Evolutionary conservation across 37 sponge, comb jelly and placozoan genomes (phyloP).

Genomic region (Crambe crambe): DNA sequence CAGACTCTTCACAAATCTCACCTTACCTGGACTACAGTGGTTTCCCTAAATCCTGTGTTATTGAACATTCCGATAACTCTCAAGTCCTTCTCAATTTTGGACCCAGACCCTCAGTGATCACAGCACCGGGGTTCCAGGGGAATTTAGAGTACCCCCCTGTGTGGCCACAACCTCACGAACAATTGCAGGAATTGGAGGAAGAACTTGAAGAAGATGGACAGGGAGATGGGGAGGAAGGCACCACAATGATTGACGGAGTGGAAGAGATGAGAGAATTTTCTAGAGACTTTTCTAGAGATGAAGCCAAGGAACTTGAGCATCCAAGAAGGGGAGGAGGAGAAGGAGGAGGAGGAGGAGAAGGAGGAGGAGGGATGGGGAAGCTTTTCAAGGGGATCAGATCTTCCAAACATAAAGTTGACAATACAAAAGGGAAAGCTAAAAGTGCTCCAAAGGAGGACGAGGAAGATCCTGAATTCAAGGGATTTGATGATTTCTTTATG

Average conservation of each 20-base stretch:
- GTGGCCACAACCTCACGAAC: background rate
- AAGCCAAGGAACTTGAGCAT: background rate
- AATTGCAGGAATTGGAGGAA: conserved; percentile 7
- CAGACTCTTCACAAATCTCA: background rate
- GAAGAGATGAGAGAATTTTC: background rate
- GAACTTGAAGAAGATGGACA: conserved; percentile 7
- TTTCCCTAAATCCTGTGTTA: background rate
- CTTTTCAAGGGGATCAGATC: background rate
- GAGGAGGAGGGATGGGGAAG: background rate
- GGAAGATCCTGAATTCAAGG: conserved; percentile 47
- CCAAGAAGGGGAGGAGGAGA: background rate
- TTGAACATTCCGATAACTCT: background rate
- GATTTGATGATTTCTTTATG: conserved; percentile 64
- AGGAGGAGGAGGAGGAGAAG: too few relatives aligned
- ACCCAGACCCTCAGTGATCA: background rate
- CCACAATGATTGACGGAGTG: background rate
- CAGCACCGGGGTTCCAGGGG: background rate
- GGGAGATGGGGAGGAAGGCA: conserved; percentile 1
- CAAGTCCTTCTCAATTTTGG: background rate
- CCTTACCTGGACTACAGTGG: background rate
- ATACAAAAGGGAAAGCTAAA: background rate
- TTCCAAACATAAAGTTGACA: background rate
- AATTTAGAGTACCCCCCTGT: background rate
- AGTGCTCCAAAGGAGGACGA: background rate
- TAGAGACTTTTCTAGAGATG: background rate